Conservation (phyloP, 92 coral and sea anemone species). For the Pocillopora meandrina region DNA sequence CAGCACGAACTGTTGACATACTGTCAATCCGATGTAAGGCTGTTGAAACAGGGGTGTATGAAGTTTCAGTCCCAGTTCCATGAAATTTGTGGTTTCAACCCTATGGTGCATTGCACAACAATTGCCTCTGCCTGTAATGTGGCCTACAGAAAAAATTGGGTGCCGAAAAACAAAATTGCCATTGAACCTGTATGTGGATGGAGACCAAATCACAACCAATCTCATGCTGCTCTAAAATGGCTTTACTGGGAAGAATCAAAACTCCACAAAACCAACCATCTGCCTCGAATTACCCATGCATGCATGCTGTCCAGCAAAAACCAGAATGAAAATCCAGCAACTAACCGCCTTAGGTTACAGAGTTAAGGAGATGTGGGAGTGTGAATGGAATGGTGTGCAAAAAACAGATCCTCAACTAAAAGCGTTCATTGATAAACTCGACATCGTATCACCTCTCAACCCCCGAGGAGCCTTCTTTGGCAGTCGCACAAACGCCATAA, state of each 20-base stretch:
- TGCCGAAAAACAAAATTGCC: too few species aligned
- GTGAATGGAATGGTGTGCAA: neutral
- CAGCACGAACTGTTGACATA: neutral
- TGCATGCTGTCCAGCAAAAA: neutral
- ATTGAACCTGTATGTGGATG: neutral
- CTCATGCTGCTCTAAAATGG: too few species aligned
- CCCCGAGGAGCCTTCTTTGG: neutral
- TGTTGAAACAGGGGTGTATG: neutral
- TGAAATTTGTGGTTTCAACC: too few species aligned
- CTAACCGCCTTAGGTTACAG: neutral
- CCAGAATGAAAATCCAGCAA: neutral
- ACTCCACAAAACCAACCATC: too few species aligned
- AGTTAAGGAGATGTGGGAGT: neutral
- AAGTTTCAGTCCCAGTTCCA: too few species aligned
- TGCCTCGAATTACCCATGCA: neutral
- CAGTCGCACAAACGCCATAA: neutral
- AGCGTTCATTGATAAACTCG: neutral
- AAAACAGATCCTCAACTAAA: neutral
- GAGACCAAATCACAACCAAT: too few species aligned
- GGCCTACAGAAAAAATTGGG: too few species aligned
- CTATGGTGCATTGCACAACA: too few species aligned
- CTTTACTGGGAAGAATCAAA: too few species aligned
- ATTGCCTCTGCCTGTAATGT: too few species aligned
- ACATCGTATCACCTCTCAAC: neutral
- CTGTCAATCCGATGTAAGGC: neutral